Conservation (phyloP, 2,113 vertebrate genomes). For the Tupaia tana region DNA sequence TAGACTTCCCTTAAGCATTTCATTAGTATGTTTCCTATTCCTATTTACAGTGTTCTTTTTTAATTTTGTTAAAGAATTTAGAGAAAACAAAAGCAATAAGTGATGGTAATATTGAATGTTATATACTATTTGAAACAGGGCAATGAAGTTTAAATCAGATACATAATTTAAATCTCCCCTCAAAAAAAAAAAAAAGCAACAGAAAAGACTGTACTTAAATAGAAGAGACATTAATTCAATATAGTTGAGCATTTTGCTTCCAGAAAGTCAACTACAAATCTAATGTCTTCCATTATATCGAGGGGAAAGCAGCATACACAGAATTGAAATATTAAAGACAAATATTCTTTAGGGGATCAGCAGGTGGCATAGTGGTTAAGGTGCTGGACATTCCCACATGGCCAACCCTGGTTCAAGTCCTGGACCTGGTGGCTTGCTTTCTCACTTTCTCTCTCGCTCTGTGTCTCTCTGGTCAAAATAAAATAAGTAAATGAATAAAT, state of each 20-base stretch:
- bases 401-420: too few relatives aligned
- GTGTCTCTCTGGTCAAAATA: too few relatives aligned
- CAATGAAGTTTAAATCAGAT: slow-evolving; percentile 35
- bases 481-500: too few relatives aligned
- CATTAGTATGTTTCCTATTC: background rate
- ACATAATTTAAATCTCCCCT: slow-evolving; percentile 39
- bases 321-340: background rate
- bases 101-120: background rate
- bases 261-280: slow-evolving; percentile 66
- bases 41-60: background rate
- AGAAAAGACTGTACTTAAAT: background rate
- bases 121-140: background rate
- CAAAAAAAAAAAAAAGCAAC: background rate
- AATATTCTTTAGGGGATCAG: background rate
- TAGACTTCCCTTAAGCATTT: slow-evolving; percentile 35
- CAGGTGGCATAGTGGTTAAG: too few relatives aligned
- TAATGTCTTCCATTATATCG: slow-evolving; percentile 44
- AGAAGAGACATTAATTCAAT: slow-evolving; percentile 44
- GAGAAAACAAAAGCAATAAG: slow-evolving; percentile 19
- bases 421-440: too few relatives aligned
- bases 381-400: too few relatives aligned
- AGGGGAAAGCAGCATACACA: background rate
- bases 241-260: background rate
- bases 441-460: too few relatives aligned
- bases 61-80: background rate